Evolutionary conservation across 2,888 invertebrate genomes (phyloP), one percentile per base, ranked within the genome.

Genomic region (Amblyjoppa fuscipennis): DNA sequence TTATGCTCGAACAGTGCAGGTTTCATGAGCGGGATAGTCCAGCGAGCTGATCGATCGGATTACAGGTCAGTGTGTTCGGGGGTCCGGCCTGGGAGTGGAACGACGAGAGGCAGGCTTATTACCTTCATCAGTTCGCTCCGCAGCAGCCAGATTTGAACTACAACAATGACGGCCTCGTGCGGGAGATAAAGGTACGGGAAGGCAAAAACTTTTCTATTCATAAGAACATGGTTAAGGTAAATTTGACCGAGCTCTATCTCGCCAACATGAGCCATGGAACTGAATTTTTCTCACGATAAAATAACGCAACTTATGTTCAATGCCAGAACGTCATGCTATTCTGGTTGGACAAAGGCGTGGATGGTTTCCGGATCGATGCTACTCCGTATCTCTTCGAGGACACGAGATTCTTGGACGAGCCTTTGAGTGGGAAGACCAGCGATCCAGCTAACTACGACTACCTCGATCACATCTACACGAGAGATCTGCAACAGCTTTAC

Each of bases 71-170:
- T 89, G 95, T 96, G 1, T 97, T 97, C 91, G 95, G 96, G 71
- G 97, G 96, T 61, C 95, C 96, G 3, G 97, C 97, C 0, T 98
- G 98, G 98, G 94, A 95, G 31, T 98, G 96, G 95, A 95, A 95
- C 87, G 95, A 95, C 0, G 93, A 94, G 34, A 95, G 98, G 31
- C 94, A 96, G 85, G 97, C 97, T 91, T 98, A 95, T 90, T 98
- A 97, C 92, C 95, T 97, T 0, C 98, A 98, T 93, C 97, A 97
- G 89, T 98, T 98, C 90, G 95, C 96, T 1, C 90, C 92, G 5
- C 94, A 95, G 59, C 97, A 98, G 91, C 98, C 98, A 0, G 98
- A 98, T 94, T 94, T 98, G 5, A 98, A 98, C 93, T 97, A 95
- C 91, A 95, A 96, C 45, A 97, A 97, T 93, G 95, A 96, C 0